phyloP scores from a whole-genome alignment of 2,113 vertebrate genomes.

The Eurystomus gularis region DNA sequence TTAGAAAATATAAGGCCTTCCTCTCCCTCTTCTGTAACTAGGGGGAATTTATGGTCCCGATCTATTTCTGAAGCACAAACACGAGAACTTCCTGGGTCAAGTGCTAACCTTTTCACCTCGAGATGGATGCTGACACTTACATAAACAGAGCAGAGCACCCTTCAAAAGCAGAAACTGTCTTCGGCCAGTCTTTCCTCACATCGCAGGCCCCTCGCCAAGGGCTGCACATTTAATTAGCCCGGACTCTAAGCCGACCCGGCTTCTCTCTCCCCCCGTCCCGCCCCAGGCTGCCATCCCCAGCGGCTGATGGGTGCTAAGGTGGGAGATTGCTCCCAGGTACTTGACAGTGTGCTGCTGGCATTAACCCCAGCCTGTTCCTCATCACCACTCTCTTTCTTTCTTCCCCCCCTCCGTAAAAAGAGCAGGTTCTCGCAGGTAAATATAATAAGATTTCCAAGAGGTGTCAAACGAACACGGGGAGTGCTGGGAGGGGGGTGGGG shows the following conservation, averaged over 20 bases:
- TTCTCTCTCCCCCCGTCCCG: neutral
- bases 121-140: constrained; percentile 73
- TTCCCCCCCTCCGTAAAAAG: neutral
- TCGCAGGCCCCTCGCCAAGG: constrained; percentile 50
- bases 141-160: constrained; percentile 78
- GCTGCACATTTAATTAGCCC: constrained; percentile 61
- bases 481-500: neutral
- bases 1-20: constrained; percentile 49
- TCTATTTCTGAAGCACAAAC: constrained; percentile 73
- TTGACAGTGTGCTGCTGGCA: neutral
- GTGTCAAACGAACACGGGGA: neutral
- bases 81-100: constrained; percentile 80
- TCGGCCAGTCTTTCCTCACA: constrained; percentile 73
- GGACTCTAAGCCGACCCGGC: neutral
- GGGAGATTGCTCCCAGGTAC: neutral
- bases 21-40: constrained; percentile 5
- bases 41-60: constrained; percentile 58
- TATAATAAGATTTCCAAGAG: neutral
- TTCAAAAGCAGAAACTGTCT: constrained; percentile 75
- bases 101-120: constrained; percentile 84
- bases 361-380: neutral
- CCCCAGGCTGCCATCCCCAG: neutral
- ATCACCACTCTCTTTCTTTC: too few relatives aligned
- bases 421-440: neutral
- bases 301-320: neutral